phyloP scores from a whole-genome alignment of 2,888 invertebrate species.

The Nephrotoma guestfalica region DNA sequence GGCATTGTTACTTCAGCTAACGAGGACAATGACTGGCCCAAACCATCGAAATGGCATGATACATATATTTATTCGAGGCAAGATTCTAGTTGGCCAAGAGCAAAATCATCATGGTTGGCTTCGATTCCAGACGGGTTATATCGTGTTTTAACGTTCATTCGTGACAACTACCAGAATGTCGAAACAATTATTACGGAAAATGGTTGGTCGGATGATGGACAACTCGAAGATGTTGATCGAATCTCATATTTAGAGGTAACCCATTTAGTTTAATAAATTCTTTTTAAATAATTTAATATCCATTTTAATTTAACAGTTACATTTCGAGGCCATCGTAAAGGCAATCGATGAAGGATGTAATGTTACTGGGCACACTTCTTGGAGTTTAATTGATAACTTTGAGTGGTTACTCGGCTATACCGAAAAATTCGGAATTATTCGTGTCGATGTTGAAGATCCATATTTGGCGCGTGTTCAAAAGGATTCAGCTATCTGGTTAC shows the following conservation, averaged over 20 bases:
- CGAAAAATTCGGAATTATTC: neutral
- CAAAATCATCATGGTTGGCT: neutral
- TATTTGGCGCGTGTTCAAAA: neutral
- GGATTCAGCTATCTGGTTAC: neutral
- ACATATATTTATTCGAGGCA: neutral
- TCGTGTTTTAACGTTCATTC: neutral
- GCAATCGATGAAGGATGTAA: neutral
- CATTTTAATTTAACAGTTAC: neutral
- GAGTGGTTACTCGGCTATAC: neutral
- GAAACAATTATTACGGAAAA: neutral
- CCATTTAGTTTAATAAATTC: neutral
- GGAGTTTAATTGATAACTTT: slow-evolving; percentile 1
- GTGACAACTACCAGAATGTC: neutral
- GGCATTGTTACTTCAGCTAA: slow-evolving; percentile 10
- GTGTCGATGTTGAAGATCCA: neutral
- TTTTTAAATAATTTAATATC: neutral
- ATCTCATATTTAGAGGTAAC: neutral
- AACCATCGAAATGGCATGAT: neutral
- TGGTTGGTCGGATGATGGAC: neutral
- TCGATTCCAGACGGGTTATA: neutral
- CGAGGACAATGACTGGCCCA: neutral
- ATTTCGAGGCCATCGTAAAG: neutral
- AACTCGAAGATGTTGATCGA: neutral
- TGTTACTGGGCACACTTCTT: neutral
- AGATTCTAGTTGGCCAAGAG: neutral